These are phyloP conservation scores for Chloropsis cyanopogon DNA, from an alignment of 2,113 vertebrate species.

Conservation along the genomic window DNA sequence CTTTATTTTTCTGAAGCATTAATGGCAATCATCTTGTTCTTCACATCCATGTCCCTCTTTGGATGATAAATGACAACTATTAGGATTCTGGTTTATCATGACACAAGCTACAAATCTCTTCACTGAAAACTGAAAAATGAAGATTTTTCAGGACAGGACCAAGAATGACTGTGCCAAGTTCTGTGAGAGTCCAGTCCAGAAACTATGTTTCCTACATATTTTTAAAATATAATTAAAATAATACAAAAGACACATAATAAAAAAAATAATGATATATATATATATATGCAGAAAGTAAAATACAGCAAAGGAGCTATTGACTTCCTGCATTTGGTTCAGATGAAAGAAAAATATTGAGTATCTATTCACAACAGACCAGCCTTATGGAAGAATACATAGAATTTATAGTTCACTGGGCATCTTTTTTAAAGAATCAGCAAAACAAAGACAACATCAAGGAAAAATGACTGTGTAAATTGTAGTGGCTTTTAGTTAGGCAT, in stretches of 20 bases:
- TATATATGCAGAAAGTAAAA: neutral
- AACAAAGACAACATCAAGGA: neutral
- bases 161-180: neutral
- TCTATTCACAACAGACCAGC: neutral
- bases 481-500: conserved; percentile 19
- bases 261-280: neutral
- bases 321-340: neutral
- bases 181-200: neutral
- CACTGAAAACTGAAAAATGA: neutral
- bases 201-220: neutral
- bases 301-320: neutral
- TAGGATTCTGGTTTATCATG: neutral
- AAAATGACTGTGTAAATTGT: neutral
- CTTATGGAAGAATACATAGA: neutral
- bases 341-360: neutral
- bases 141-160: neutral
- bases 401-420: neutral
- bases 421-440: neutral
- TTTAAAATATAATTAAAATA: neutral
- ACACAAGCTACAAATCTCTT: neutral
- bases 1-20: neutral
- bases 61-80: neutral
- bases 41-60: neutral
- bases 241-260: neutral
- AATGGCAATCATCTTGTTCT: neutral